Conservation (phyloP, 2,797 vertebrate genomes). For the Hypotaenidia philippensis region DNA sequence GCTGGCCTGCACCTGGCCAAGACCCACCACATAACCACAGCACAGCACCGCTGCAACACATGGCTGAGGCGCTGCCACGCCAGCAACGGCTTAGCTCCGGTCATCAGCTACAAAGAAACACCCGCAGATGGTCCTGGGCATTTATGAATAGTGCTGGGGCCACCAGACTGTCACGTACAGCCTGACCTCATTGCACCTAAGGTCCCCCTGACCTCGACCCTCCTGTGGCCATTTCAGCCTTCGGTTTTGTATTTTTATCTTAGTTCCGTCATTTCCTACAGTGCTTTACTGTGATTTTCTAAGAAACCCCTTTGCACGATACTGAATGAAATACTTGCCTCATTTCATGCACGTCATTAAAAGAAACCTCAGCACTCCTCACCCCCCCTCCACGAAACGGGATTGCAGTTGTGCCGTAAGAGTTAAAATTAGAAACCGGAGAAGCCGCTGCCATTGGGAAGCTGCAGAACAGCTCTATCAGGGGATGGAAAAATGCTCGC, state of each 20-base stretch:
- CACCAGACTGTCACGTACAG: neutral
- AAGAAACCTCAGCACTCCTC: neutral
- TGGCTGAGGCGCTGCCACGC: neutral
- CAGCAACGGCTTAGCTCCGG: neutral
- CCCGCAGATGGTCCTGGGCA: neutral
- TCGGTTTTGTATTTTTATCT: neutral
- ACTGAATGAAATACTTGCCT: neutral
- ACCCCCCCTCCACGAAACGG: accelerated
- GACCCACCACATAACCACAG: accelerated
- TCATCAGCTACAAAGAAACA: neutral
- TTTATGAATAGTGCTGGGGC: neutral
- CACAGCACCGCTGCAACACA: neutral
- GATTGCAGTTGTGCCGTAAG: neutral
- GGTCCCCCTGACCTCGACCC: neutral
- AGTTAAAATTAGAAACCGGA: neutral
- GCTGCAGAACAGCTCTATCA: neutral
- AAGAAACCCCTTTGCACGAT: neutral
- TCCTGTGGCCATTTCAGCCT: neutral
- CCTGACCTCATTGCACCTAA: neutral
- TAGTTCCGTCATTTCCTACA: neutral
- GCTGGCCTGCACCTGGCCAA: neutral
- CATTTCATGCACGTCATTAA: neutral
- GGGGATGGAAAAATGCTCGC: neutral
- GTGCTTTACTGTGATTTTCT: neutral
- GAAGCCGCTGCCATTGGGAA: neutral